These are phyloP conservation scores for Gnatocerus cornutus DNA, from an alignment of 2,888 invertebrate species.

Conservation along the genomic window DNA sequence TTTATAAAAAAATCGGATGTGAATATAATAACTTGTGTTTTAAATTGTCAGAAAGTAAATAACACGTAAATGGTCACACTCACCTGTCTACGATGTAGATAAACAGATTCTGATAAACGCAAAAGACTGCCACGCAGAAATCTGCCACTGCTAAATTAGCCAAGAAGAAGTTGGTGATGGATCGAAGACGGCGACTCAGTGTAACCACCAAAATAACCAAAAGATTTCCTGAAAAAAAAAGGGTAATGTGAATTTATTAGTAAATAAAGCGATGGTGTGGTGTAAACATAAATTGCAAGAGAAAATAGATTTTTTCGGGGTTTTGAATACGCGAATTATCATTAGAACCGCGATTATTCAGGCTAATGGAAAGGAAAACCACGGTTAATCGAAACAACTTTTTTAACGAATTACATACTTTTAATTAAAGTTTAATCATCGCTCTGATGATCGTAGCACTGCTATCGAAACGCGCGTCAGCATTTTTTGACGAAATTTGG, in stretches of 20 bases:
- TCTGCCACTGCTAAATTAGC: constrained; percentile 94
- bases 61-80: constrained; percentile 38
- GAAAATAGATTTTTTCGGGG: too few relatives aligned
- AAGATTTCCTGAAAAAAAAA: constrained; percentile 80
- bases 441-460: too few relatives aligned
- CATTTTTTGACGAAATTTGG: too few relatives aligned
- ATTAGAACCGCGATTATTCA: too few relatives aligned
- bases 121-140: constrained; percentile 93
- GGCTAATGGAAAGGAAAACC: too few relatives aligned
- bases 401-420: too few relatives aligned
- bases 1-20: constrained; percentile 17
- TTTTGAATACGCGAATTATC: too few relatives aligned
- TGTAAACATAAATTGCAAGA: neutral
- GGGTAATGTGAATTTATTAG: neutral
- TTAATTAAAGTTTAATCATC: too few relatives aligned
- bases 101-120: constrained; percentile 91
- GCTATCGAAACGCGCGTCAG: too few relatives aligned
- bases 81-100: constrained; percentile 83
- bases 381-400: too few relatives aligned
- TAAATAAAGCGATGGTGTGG: neutral
- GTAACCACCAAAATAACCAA: constrained; percentile 91
- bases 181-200: constrained; percentile 85
- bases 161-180: constrained; percentile 93
- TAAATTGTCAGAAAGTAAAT: neutral
- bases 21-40: constrained; percentile 4